These are phyloP conservation scores for Lordiphosa mommai DNA, from an alignment of 1,140 invertebrate species.

Conservation along the genomic window DNA sequence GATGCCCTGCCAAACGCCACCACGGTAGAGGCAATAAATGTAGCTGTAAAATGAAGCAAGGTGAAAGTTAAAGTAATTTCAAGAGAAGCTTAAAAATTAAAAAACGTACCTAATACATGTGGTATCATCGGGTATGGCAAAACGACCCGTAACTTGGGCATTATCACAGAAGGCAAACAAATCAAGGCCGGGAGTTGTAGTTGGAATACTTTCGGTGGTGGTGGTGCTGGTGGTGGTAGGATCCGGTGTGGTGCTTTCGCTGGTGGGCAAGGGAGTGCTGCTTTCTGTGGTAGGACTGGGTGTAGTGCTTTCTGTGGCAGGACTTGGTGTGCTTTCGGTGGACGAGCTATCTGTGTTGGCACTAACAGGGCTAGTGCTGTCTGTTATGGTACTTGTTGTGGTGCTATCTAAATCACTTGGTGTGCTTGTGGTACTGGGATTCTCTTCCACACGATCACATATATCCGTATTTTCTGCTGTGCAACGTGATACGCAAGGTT, in stretches of 20 bases:
- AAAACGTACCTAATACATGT: conserved; percentile 44
- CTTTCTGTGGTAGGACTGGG: background rate
- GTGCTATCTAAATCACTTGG: background rate
- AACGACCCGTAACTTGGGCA: conserved; percentile 23
- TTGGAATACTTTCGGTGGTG: conserved; percentile 4
- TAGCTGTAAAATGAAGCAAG: conserved; percentile 34
- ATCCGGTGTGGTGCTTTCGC: background rate
- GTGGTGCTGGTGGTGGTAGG: conserved; percentile 1
- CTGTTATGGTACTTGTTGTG: background rate
- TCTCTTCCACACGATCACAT: conserved; percentile 35
- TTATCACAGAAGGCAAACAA: conserved; percentile 9
- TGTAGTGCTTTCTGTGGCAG: background rate
- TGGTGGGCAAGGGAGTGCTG: background rate
- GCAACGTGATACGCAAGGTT: conserved; percentile 38
- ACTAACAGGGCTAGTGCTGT: background rate
- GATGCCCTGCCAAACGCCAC: conserved; percentile 4
- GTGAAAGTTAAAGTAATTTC: background rate
- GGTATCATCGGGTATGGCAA: conserved; percentile 54
- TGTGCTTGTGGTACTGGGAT: background rate
- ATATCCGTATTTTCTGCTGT: background rate
- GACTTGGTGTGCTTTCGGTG: background rate
- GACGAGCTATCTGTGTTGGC: background rate
- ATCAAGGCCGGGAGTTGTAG: background rate
- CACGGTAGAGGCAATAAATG: conserved; percentile 33
- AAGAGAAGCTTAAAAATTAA: accelerated